These are phyloP conservation scores for Ceraclea dissimilis DNA, from an alignment of 2,888 invertebrate species.

Conservation along the genomic window DNA sequence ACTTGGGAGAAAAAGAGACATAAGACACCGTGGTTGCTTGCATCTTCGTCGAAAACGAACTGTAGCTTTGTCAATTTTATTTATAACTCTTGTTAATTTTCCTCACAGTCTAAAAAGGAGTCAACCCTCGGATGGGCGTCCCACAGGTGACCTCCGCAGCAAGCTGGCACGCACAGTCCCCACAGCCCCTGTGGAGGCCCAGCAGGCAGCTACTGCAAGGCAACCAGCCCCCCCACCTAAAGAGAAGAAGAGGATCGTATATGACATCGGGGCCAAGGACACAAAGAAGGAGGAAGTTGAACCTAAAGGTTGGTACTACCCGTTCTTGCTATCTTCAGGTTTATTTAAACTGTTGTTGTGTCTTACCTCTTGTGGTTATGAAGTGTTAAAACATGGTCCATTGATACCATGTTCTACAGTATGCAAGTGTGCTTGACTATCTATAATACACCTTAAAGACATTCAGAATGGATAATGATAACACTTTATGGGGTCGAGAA, in stretches of 20 bases:
- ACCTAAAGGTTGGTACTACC: not conserved
- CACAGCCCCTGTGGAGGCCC: not conserved
- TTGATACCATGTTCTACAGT: too few relatives aligned
- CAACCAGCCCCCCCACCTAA: not conserved
- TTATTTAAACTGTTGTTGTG: too few relatives aligned
- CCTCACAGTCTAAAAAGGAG: conserved; percentile 2
- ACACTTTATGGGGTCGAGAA: too few relatives aligned
- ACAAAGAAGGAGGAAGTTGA: not conserved
- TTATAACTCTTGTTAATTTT: not conserved
- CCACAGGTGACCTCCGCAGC: conserved; percentile 14
- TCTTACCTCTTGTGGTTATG: too few relatives aligned
- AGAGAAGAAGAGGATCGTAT: conserved; percentile 16
- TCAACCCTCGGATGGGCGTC: not conserved
- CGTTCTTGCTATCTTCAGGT: not conserved
- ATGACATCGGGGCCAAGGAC: conserved; percentile 5
- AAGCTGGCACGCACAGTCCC: conserved; percentile 16
- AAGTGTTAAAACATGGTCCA: too few relatives aligned
- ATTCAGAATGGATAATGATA: too few relatives aligned
- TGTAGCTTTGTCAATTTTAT: too few relatives aligned
- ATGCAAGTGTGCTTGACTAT: too few relatives aligned
- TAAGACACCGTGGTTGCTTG: not conserved
- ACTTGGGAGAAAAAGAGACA: not conserved
- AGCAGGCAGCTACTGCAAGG: not conserved
- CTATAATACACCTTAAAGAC: too few relatives aligned
- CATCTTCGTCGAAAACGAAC: not conserved